Evolutionary conservation across 2,797 vertebrate genomes (phyloP).

Genomic region (Platalea minor): DNA sequence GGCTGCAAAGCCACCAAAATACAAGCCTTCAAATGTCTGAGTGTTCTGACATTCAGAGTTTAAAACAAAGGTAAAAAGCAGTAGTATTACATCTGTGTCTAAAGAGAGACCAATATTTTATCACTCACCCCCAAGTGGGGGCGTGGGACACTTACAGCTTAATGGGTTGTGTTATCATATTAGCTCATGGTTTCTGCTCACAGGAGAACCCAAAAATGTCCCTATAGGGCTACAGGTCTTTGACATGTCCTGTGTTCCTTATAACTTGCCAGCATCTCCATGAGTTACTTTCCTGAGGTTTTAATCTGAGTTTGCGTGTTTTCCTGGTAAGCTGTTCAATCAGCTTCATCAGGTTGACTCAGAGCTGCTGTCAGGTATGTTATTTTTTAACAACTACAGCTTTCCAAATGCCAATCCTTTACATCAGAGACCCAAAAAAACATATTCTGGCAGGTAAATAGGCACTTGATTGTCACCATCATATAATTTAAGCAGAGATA

Average conservation of each 20-base stretch:
- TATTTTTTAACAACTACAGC: neutral
- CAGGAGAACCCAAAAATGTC: neutral
- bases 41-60: neutral
- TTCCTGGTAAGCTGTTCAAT: neutral
- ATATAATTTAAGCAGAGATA: neutral
- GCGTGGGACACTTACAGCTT: rapidly evolving
- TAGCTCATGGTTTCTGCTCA: neutral
- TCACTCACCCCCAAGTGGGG: rapidly evolving
- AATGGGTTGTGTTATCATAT: neutral
- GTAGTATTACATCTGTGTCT: neutral
- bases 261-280: neutral
- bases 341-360: neutral
- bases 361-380: neutral
- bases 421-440: neutral
- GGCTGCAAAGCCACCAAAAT: neutral
- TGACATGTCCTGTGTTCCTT: neutral
- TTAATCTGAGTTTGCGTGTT: neutral
- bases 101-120: neutral
- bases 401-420: neutral
- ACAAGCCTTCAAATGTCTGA: neutral
- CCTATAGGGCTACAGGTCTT: neutral
- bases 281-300: neutral
- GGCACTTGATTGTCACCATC: neutral
- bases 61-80: neutral
- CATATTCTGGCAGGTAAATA: neutral